phyloP scores from a whole-genome alignment of 2,113 vertebrate genomes.

The Tamias sibiricus region DNA sequence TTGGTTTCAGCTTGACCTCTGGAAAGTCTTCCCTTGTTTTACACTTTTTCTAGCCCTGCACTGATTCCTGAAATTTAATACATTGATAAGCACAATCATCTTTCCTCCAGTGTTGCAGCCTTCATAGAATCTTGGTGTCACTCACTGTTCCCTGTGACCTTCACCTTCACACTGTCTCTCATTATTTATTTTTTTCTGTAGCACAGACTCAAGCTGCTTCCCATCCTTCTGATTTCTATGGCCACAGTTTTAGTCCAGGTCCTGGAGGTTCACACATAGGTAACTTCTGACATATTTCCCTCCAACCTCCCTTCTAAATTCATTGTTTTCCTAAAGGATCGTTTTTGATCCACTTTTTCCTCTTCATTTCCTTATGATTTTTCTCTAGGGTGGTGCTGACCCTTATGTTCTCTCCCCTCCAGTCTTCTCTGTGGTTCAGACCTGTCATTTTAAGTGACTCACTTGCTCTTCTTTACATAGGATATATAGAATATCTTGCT shows the following conservation, averaged over 20 bases:
- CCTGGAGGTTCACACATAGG: neutral
- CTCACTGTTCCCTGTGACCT: slow-evolving; percentile 2
- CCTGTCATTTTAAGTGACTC: neutral
- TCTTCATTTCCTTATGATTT: neutral
- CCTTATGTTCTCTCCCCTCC: neutral
- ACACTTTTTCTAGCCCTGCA: too few relatives aligned
- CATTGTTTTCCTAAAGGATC: neutral
- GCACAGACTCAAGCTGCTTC: neutral
- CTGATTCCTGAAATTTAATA: slow-evolving; percentile 12
- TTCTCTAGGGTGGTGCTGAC: neutral
- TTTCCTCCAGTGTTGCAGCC: neutral
- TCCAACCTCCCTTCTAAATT: neutral
- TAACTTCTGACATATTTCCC: neutral
- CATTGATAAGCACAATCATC: neutral
- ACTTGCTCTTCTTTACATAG: neutral
- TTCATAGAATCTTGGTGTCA: neutral
- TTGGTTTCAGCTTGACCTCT: slow-evolving; percentile 33
- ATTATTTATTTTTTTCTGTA: neutral
- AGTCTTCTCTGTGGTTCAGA: neutral
- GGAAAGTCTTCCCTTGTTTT: neutral
- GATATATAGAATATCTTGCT: neutral
- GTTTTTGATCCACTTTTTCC: neutral
- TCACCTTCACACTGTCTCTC: neutral
- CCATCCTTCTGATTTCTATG: neutral
- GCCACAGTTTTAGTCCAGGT: neutral